Evolutionary conservation across 2,888 invertebrate genomes (phyloP), one percentile per base, ranked within the genome.

Genomic region (Lycocerus yunnanus): DNA sequence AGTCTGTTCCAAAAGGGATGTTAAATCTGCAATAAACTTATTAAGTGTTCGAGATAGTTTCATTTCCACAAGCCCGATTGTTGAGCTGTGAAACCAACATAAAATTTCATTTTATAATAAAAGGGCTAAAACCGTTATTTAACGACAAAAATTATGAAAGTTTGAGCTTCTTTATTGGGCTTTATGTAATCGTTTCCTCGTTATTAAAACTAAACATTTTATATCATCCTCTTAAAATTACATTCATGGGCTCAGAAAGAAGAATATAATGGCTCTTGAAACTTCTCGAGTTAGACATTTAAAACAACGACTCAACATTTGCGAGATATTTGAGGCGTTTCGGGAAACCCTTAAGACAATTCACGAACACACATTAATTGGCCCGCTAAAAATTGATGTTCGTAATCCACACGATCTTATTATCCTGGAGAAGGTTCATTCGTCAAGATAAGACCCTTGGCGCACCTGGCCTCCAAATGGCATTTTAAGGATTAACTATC

Each of bases 351-450:
- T 43, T 43, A 43, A 43, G 43, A 43, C 43, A 43, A 43, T 63
- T 63, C 61, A 14, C 61, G 61, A 60, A 70, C 43, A 70, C 66
- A 43, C 74, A 67, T 69, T 74, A 74, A 67, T 74, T 74, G 74
- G 67, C 21, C 70, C 63, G 69, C 66, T 73, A 77, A 77, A 77
- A 77, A 77, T 77, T 76, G 75, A 77, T 77, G 76, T 61, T 70
- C 13, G 69, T 76, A 77, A 77, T 77, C 74, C 75, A 68, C 71
- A 69, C 67, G 71, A 75, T 70, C 74, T 77, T 77, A 73, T 77
- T 77, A 77, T 75, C 77, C 71, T 66, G 66, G 63, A 73, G 72
- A 70, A 75, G 69, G 71, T 75, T 73, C 72, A 73, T 77, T 75
- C 74, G 77, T 77, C 77, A 77, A 69, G 71, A 72, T 72, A 58